Evolutionary conservation across 64 coral and sea anemone genomes (phyloP).

Genomic region (Trachythela sp.): DNA sequence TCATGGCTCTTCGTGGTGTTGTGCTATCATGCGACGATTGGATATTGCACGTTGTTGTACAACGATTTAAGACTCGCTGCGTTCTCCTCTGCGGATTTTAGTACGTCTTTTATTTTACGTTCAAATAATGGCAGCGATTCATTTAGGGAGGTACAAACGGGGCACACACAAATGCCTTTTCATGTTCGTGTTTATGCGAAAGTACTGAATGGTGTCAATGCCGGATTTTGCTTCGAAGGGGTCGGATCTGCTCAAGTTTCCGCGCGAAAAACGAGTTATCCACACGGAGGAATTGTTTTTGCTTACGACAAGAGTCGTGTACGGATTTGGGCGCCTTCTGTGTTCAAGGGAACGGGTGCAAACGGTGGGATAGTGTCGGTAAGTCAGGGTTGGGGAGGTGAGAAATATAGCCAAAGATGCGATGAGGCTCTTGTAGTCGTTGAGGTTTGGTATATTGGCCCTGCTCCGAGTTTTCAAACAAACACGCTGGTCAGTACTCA

Average conservation of each 20-base stretch:
- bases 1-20: background rate
- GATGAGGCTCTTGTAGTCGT: background rate
- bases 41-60: background rate
- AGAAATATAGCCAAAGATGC: background rate
- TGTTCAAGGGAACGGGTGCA: background rate
- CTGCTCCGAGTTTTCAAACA: background rate
- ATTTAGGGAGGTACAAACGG: background rate
- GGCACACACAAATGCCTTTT: background rate
- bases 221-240: conserved; percentile 2
- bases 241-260: background rate
- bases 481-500: background rate
- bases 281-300: background rate
- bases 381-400: background rate
- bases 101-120: background rate
- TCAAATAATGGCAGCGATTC: conserved; percentile 14
- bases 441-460: conserved; percentile 23
- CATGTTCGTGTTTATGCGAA: conserved; percentile 19
- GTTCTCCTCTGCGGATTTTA: background rate
- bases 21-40: background rate
- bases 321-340: conserved; percentile 3
- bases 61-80: background rate
- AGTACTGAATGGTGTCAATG: background rate
- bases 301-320: background rate
- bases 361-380: background rate
- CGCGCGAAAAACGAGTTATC: background rate